phyloP scores from a whole-genome alignment of 2,888 invertebrate species.

The Abrostola tripartita region DNA sequence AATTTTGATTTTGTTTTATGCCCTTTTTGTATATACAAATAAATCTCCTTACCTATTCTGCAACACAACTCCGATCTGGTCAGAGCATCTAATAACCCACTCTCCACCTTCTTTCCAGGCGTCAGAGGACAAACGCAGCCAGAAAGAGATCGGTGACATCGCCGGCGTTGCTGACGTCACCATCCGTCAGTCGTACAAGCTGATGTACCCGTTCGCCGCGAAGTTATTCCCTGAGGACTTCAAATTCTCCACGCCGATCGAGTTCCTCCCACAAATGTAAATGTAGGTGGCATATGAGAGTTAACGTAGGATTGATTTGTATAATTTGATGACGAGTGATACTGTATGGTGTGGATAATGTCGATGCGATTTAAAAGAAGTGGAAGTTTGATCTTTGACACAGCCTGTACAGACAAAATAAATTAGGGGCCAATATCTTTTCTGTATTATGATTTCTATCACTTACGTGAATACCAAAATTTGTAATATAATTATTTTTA shows the following conservation, averaged over 20 bases:
- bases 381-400: too few relatives aligned
- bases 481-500: too few relatives aligned
- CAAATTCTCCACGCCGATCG: conserved; percentile 97
- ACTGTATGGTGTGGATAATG: too few relatives aligned
- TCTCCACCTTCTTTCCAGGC: conserved; percentile 88
- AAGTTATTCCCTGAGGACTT: conserved; percentile 99
- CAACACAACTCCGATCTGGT: too few relatives aligned
- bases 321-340: background rate
- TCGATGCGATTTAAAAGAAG: too few relatives aligned
- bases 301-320: conserved; percentile 12
- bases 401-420: too few relatives aligned
- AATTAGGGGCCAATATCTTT: too few relatives aligned
- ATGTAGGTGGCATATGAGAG: conserved; percentile 26
- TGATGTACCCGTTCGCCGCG: conserved; percentile 98
- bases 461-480: too few relatives aligned
- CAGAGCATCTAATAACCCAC: background rate
- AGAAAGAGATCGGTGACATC: conserved; percentile 99
- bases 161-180: conserved; percentile 99
- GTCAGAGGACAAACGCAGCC: conserved; percentile 97
- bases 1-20: too few relatives aligned
- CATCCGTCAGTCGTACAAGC: conserved; percentile 98
- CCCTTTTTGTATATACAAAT: too few relatives aligned
- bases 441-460: too few relatives aligned
- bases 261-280: conserved; percentile 96
- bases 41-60: too few relatives aligned